Evolutionary conservation across 2,888 invertebrate genomes (phyloP).

Genomic region (Nephrocerus scutellatus): DNA sequence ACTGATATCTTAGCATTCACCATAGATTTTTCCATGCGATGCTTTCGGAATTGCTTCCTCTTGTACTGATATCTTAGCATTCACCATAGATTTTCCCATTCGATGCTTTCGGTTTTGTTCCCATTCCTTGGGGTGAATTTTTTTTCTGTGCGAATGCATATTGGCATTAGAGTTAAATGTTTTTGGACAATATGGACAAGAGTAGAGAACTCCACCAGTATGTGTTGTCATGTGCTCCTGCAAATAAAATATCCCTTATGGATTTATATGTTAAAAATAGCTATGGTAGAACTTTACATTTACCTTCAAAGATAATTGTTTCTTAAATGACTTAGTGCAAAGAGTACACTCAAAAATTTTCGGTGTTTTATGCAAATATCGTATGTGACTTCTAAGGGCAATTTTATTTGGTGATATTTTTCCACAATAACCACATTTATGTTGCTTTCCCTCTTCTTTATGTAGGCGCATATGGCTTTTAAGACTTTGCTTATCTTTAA

Average conservation of each 20-base stretch:
- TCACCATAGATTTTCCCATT: too few species aligned
- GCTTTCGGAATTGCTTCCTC: slow-evolving; percentile 39
- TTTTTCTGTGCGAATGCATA: slow-evolving; percentile 45
- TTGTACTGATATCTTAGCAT: too few species aligned
- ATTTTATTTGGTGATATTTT: slow-evolving; percentile 41
- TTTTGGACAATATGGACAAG: slow-evolving; percentile 42
- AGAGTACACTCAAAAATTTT: slow-evolving; percentile 39
- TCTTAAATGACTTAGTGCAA: slow-evolving; percentile 44
- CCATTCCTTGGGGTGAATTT: slow-evolving; percentile 42
- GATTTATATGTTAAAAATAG: slow-evolving; percentile 1
- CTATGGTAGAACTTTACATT: slow-evolving; percentile 1
- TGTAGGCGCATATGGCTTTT: slow-evolving; percentile 43
- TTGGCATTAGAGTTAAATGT: slow-evolving; percentile 46
- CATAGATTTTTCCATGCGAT: too few species aligned
- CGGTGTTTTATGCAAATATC: slow-evolving; percentile 40
- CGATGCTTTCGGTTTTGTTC: slow-evolving; percentile 33
- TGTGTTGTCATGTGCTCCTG: slow-evolving; percentile 46
- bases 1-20: too few species aligned
- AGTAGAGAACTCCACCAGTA: slow-evolving; percentile 43
- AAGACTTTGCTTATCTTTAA: slow-evolving; percentile 43
- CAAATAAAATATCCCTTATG: slow-evolving; percentile 26
- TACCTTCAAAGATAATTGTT: slow-evolving; percentile 36
- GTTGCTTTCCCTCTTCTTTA: slow-evolving; percentile 34
- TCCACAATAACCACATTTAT: slow-evolving; percentile 39
- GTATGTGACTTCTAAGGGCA: slow-evolving; percentile 41